phyloP scores from a whole-genome alignment of 1,140 invertebrate species.

The Rhagoletis pomonella region DNA sequence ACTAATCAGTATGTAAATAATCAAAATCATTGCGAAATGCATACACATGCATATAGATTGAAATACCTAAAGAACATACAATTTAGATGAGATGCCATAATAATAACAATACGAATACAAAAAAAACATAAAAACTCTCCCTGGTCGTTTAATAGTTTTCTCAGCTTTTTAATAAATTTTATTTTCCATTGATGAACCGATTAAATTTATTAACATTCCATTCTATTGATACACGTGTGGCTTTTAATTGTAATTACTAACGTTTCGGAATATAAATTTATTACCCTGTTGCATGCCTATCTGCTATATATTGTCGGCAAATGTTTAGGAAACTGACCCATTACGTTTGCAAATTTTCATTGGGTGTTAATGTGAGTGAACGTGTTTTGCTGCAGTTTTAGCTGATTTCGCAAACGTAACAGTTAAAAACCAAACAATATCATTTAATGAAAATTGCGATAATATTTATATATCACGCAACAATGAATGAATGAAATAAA shows the following conservation, averaged over 20 bases:
- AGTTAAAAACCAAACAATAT: neutral
- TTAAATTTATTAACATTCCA: constrained; percentile 1
- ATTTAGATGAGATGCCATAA: neutral
- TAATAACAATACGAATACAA: neutral
- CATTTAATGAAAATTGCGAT: constrained; percentile 3
- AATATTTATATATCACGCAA: constrained; percentile 25
- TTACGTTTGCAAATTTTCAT: constrained; percentile 1
- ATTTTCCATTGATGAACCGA: neutral
- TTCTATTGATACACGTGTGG: neutral
- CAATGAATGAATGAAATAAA: neutral
- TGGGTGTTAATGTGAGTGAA: neutral
- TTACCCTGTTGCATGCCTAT: neutral
- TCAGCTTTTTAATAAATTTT: neutral
- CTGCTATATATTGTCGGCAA: neutral
- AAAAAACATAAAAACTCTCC: neutral
- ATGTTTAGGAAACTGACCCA: too few species aligned
- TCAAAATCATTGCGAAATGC: neutral
- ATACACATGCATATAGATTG: neutral
- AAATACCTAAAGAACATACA: neutral
- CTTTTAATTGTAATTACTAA: constrained; percentile 5
- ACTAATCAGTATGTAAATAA: neutral
- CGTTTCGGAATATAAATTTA: constrained; percentile 28
- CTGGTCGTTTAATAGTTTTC: neutral
- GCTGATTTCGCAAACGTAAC: neutral
- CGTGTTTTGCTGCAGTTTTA: too few species aligned